Base-by-base conservation (phyloP, 2,888 invertebrate genomes). In the Macrophya alboannulata region DNA sequence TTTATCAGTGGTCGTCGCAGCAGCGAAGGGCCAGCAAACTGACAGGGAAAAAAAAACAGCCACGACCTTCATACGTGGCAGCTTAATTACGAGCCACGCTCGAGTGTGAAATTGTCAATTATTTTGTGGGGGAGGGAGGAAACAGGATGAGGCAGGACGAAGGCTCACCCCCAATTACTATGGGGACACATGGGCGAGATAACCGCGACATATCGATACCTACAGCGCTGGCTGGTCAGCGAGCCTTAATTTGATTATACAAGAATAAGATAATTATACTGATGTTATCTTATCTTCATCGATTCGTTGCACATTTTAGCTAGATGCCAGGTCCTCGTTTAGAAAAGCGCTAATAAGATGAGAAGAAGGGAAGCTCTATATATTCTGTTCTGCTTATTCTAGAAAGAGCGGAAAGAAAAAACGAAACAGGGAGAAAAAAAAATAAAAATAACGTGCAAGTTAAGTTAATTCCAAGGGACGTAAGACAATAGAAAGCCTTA, bases 21-120 rank as follows among this genome's bases (percentile, higher is more conserved):
- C 55, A n/a, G 17, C 77, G 55, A 77, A 77, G 55, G 77, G 48
- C 77, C 77, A 48, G 55, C 51, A 77, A 17, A 77, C 55, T 77
- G 55, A 55, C 51, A 77, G 77, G 51, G 25, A 40, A 55, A 77
- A 55, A 77, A 77, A 77, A 77, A 77, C 77, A 77, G 25, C 55
- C 77, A 10, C 55, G 55, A 51, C 77, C 77, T 84, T 84, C 85
- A 86, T 84, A 85, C 88, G 87, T 89, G 89, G 89, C 90, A 89
- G 90, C 88, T 90, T 90, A 90, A 90, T 90, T 90, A 90, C 90
- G 88, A 87, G 86, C 89, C 85, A 89, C 88, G 86, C 87, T 89
- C 88, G 87, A 90, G 88, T 90, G 89, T 89, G 89, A 90, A 90
- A 90, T 90, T 90, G 90, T 90, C 90, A 90, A 90, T 90, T 89